A percentile compares a stretch with the other conserved stretches of the same genome.
These are phyloP conservation scores for Sebastiscus tertius DNA, from an alignment of 2,797 vertebrate genomes.

Conservation along the genomic window DNA sequence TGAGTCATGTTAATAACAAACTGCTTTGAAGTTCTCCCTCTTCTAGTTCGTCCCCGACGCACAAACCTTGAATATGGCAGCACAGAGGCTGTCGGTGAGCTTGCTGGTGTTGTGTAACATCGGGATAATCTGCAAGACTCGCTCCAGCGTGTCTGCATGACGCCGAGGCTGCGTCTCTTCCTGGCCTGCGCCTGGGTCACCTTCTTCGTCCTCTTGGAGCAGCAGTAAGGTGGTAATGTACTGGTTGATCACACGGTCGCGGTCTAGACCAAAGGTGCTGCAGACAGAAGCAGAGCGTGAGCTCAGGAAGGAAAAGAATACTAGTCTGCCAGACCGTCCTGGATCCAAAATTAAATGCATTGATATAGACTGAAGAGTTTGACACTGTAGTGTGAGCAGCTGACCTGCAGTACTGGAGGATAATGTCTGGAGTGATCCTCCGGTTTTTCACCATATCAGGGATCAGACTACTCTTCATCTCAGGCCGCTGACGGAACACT, in stretches of 20 bases:
- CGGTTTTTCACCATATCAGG: slow-evolving; percentile 89
- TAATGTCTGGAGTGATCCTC: slow-evolving; percentile 86
- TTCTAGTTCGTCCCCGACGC: background rate
- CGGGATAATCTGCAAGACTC: slow-evolving; percentile 87
- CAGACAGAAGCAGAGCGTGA: background rate
- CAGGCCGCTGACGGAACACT: slow-evolving; percentile 88
- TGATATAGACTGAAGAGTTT: background rate
- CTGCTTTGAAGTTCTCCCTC: background rate
- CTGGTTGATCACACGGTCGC: slow-evolving; percentile 88
- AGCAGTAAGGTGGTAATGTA: slow-evolving; percentile 94
- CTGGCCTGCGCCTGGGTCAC: background rate
- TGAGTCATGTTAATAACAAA: background rate
- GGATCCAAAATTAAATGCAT: background rate
- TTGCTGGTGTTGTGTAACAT: slow-evolving; percentile 85
- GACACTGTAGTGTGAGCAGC: background rate
- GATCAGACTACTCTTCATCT: slow-evolving; percentile 90
- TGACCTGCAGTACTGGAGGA: slow-evolving; percentile 94
- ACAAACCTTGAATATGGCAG: slow-evolving; percentile 89
- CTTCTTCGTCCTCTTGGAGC: slow-evolving; percentile 75
- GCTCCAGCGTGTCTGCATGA: slow-evolving; percentile 79
- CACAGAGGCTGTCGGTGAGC: slow-evolving; percentile 86
- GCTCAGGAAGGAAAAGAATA: background rate
- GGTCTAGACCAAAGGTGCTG: slow-evolving; percentile 90
- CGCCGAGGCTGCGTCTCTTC: slow-evolving; percentile 51
- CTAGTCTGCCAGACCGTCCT: background rate